Base-by-base conservation (phyloP, 1,140 invertebrate genomes). In the Halictus rubicundus region DNA sequence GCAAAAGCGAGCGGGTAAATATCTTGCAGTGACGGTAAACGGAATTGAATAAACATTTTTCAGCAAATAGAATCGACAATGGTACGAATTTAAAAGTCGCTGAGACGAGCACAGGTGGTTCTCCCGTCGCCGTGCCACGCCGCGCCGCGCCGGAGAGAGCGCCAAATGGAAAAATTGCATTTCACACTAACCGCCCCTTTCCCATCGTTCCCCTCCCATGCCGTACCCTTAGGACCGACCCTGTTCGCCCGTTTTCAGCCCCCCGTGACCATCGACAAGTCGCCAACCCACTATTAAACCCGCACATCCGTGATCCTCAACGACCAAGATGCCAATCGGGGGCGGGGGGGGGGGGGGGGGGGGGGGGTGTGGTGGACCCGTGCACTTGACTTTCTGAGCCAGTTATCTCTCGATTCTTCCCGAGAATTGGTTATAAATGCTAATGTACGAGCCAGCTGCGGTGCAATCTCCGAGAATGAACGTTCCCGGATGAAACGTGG, bases 21-120 rank as follows among this genome's bases (percentile, higher is more conserved):
- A 92, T 90, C 87, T 91, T 81, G 80, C 78, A 81, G 87, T 83
- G 86, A 88, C 85, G 89, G 85, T 89, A 90, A 92, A 83, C 87
- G 87, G 84, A 92, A 93, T 91, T 91, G 92, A 92, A 92, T 92
- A 92, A 93, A 92, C 89, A 92, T 92, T 92, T 92, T 91, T 90
- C 90, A 83, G 87, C 88, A 89, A 91, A 91, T 88, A 92, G 86
- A 89, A 81, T 80, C 89, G 88, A 92, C 91, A 92, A 92, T 91
- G 82, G 88, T 89, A 88, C 83, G 88, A 92, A 91, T 92, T 92
- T 92, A 91, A 92, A 91, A 92, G 90, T 92, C 90, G 87, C 90
- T 89, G 88, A 88, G 87, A 87, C 85, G 88, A 85, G 88, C 87
- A 88, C 89, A 90, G 91, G 88, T 91, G 90, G 87, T 88, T 90